Evolutionary conservation across 1,140 invertebrate genomes (phyloP).

Genomic region (Cotesia chilonis): DNA sequence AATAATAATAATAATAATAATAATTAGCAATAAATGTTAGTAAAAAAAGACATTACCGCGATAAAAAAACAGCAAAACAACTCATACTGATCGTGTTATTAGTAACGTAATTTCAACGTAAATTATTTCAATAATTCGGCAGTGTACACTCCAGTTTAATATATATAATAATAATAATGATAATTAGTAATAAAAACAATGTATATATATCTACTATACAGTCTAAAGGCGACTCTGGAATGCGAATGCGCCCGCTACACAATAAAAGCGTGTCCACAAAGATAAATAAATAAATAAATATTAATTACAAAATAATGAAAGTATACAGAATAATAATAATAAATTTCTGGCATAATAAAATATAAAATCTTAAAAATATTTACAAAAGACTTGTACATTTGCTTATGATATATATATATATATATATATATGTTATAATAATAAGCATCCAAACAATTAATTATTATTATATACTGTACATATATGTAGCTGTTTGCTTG

Average conservation of each 20-base stretch:
- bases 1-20: no score
- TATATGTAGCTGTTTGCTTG: slow-evolving; percentile 14
- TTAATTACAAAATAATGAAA: slow-evolving; percentile 21
- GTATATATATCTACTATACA: slow-evolving; percentile 40
- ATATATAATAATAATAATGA: no score
- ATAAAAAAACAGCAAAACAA: slow-evolving; percentile 54
- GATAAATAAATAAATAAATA: slow-evolving; percentile 22
- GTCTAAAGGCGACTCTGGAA: slow-evolving; percentile 40
- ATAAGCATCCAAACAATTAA: no score
- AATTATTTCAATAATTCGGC: slow-evolving; percentile 47
- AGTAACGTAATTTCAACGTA: slow-evolving; percentile 48
- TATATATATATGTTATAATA: no score
- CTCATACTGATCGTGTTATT: slow-evolving; percentile 53
- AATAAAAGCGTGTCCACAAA: slow-evolving; percentile 4
- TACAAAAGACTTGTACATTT: slow-evolving; percentile 2
- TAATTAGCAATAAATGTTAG: slow-evolving; percentile 23
- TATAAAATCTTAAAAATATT: slow-evolving; percentile 19
- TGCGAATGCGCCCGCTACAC: slow-evolving; percentile 21
- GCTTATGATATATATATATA: background rate
- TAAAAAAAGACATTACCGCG: slow-evolving; percentile 40
- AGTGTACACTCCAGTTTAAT: slow-evolving; percentile 60
- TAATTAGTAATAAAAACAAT: no score
- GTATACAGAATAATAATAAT: background rate
- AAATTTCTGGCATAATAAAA: background rate
- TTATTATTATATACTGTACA: slow-evolving; percentile 13